phyloP scores from a whole-genome alignment of 2,888 invertebrate genomes.

The Eurois occulta region DNA sequence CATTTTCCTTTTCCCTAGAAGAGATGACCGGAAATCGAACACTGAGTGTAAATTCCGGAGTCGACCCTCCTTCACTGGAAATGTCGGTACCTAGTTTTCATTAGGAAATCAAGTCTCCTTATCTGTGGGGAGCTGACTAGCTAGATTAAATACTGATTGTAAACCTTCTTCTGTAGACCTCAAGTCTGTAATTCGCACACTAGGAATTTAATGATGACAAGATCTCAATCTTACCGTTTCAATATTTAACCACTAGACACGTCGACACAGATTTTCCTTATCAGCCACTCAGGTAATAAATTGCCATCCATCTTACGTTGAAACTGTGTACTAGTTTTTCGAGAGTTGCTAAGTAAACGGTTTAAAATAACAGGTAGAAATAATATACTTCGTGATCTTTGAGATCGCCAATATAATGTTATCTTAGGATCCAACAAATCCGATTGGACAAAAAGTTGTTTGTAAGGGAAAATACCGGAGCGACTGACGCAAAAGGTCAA shows the following conservation, averaged over 20 bases:
- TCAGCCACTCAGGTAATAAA: constrained; percentile 40
- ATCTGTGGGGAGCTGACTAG: neutral
- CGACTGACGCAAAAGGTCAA: neutral
- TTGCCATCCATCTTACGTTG: constrained; percentile 13
- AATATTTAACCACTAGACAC: constrained; percentile 50
- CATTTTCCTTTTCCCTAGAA: neutral
- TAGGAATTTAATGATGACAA: constrained; percentile 1
- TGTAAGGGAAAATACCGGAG: constrained; percentile 1
- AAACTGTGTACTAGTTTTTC: constrained; percentile 8
- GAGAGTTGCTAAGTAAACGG: neutral
- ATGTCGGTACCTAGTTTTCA: neutral
- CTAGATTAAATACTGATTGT: neutral
- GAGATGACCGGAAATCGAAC: constrained; percentile 31
- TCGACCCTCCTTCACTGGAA: neutral
- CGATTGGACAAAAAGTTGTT: constrained; percentile 6
- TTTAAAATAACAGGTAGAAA: constrained; percentile 7
- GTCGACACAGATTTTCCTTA: constrained; percentile 48
- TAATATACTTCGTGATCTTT: constrained; percentile 3
- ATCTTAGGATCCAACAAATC: constrained; percentile 24
- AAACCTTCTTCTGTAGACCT: neutral
- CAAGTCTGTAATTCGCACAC: neutral
- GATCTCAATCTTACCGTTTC: constrained; percentile 26
- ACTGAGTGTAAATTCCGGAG: constrained; percentile 2
- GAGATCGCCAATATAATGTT: constrained; percentile 13
- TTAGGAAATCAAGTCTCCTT: constrained; percentile 2